Evolutionary conservation across 2,797 vertebrate genomes (phyloP).

Genomic region (Halcyon badia): DNA sequence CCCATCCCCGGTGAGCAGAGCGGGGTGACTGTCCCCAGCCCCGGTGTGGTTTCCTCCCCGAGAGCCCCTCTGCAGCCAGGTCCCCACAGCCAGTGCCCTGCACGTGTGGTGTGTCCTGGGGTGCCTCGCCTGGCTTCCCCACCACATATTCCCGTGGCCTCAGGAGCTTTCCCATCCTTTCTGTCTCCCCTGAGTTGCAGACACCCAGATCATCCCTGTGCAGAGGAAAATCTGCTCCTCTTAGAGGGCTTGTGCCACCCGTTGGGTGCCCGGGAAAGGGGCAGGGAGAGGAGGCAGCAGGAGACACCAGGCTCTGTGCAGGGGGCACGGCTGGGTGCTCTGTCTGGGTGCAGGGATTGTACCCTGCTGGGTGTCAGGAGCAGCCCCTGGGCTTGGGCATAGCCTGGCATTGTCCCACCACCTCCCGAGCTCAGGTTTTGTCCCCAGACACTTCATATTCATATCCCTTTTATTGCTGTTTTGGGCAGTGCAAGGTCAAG

Average conservation of each 20-base stretch:
- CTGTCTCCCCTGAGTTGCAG: neutral
- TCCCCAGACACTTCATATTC: neutral
- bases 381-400: neutral
- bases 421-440: neutral
- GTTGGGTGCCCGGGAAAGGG: neutral
- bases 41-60: rapidly evolving
- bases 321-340: neutral
- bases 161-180: neutral
- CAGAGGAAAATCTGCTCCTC: neutral
- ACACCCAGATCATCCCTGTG: rapidly evolving
- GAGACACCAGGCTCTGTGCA: neutral
- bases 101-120: neutral
- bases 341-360: rapidly evolving
- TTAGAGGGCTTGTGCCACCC: neutral
- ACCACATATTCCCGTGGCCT: rapidly evolving
- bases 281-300: neutral
- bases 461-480: neutral
- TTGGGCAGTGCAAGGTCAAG: neutral
- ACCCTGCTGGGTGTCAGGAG: neutral
- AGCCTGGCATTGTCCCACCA: neutral
- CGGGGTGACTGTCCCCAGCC: rapidly evolving
- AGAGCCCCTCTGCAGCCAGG: rapidly evolving
- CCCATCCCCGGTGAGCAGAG: neutral
- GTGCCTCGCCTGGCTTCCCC: neutral
- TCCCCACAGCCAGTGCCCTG: neutral